Conservation (phyloP, 2,888 invertebrate genomes). For the Tenthredo mesomela region DNA sequence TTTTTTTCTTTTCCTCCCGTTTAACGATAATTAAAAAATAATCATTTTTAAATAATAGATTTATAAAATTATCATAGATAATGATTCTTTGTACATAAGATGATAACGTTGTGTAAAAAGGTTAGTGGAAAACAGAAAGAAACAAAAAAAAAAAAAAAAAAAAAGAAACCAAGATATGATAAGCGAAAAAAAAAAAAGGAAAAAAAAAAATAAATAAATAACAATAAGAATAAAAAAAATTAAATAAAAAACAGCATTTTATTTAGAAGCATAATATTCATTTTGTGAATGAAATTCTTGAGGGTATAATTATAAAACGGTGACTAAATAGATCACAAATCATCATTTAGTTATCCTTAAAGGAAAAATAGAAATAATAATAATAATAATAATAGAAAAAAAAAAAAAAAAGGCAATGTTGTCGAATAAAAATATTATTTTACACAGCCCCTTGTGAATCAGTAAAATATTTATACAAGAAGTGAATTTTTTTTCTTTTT, state of each 20-base stretch:
- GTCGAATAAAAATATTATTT: not conserved
- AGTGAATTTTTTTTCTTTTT: not conserved
- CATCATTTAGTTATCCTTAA: not conserved
- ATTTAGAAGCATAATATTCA: constrained; percentile 64
- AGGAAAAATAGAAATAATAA: not conserved
- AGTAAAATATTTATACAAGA: not conserved
- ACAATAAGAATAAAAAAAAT: constrained; percentile 51
- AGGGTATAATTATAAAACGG: constrained; percentile 3
- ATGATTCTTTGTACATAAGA: constrained; percentile 66
- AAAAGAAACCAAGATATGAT: constrained; percentile 53
- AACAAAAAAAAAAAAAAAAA: constrained; percentile 33
- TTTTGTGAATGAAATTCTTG: constrained; percentile 52
- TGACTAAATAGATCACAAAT: constrained; percentile 23
- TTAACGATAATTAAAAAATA: constrained; percentile 60
- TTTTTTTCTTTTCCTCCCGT: constrained; percentile 59
- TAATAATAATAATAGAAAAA: not conserved
- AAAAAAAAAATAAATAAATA: not conserved
- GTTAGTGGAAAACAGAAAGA: constrained; percentile 7
- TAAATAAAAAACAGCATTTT: constrained; percentile 60
- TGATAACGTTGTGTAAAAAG: constrained; percentile 63
- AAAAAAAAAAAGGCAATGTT: not conserved
- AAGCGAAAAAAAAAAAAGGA: not conserved
- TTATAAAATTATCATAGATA: constrained; percentile 59
- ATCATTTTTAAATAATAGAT: constrained; percentile 64
- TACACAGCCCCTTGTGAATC: not conserved